Conservation (phyloP, 2,888 invertebrate genomes). For the Linnaemya vulpina region DNA sequence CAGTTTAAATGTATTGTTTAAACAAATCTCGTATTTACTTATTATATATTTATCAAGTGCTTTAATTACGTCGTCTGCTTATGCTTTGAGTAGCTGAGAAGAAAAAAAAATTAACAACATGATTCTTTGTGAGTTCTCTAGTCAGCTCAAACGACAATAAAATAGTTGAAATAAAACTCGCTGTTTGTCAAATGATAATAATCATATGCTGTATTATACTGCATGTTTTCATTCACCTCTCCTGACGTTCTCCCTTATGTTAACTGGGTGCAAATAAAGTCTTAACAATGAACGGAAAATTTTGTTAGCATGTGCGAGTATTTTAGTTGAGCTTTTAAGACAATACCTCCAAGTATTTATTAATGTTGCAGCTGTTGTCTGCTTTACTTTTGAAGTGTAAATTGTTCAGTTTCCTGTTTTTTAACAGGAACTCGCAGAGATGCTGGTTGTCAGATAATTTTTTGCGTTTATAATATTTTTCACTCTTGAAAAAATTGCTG, state of each 20-base stretch:
- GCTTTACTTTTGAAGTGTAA: constrained; percentile 58
- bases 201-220: background rate
- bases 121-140: no score
- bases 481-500: background rate
- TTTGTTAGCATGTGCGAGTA: constrained; percentile 31
- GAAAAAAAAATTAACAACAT: no score
- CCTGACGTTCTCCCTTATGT: constrained; percentile 2
- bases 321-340: constrained; percentile 65
- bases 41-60: no score
- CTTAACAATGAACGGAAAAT: background rate
- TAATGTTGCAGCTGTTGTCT: constrained; percentile 68
- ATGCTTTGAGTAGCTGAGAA: no score
- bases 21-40: no score
- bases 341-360: constrained; percentile 64
- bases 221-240: background rate
- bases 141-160: no score
- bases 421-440: constrained; percentile 16
- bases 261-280: constrained; percentile 23
- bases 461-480: constrained; percentile 26
- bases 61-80: no score
- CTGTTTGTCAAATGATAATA: no score
- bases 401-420: constrained; percentile 47
- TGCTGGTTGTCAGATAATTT: constrained; percentile 61
- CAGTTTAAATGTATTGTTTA: no score
- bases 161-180: no score